Base-by-base conservation (phyloP, 2,888 invertebrate genomes). In the Lasioglossum lativentre region DNA sequence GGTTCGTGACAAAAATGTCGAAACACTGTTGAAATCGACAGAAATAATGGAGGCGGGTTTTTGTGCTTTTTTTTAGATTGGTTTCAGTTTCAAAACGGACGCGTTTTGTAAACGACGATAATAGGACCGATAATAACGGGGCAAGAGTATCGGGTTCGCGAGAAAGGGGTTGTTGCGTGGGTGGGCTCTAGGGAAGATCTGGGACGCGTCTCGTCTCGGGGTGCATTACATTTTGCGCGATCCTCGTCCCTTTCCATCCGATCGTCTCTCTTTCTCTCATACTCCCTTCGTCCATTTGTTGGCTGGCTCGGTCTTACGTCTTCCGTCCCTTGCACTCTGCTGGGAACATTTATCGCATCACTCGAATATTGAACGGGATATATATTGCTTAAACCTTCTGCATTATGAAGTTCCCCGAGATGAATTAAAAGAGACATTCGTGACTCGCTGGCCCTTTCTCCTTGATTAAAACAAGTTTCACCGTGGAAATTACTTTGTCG, bases 71-170 rank as follows among this genome's bases (percentile, higher is more conserved):
- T n/a, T n/a, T n/a, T n/a, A n/a, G n/a, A n/a, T n/a, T 12, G 56
- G 56, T n/a, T 56, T 12, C n/a, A 10, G n/a, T n/a, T 56, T 56
- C n/a, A 12, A n/a, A 56, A 56, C 56, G n/a, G 4, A n/a, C 56
- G n/a, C 56, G 63, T 34, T 63, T 30, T 19, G 30, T 63, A 30
- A 30, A 70, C 56, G 30, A 16, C 52, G 10, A 82, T 87, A 76
- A 74, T 75, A 73, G 78, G 42, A 75, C 70, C 73, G 59, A 74
- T 56, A 27, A 78, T 23, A 73, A 77, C 66, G 78, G 84, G 76
- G 75, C 76, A 47, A 66, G 34, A 80, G 38, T 84, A 82, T 76
- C 80, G 78, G 68, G 76, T 70, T 86, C 78, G 56, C 83, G 78
- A 72, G 86, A 85, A 77, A 30, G 34, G 23, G 72, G 72, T n/a